phyloP scores from a whole-genome alignment of 2,113 vertebrate species.

The Catharus fuscescens region DNA sequence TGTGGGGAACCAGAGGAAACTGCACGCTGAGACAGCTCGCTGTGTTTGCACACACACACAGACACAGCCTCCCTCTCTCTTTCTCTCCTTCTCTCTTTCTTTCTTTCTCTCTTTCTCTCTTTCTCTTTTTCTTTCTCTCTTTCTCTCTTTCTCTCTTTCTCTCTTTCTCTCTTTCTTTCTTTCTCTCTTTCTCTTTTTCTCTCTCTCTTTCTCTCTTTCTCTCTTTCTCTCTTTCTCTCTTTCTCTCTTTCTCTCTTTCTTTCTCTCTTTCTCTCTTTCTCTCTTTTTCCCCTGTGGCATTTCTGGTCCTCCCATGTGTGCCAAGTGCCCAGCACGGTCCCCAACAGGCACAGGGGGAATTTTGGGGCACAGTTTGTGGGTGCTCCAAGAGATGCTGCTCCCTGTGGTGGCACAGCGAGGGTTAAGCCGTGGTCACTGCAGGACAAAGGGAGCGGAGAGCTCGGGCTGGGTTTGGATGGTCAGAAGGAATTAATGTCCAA shows the following conservation, averaged over 20 bases:
- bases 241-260: no score
- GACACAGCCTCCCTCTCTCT: no score
- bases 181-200: rapidly evolving
- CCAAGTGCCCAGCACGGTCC: background rate
- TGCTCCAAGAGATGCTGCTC: background rate
- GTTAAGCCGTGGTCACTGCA: background rate
- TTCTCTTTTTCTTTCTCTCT: no score
- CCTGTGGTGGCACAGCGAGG: background rate
- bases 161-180: no score
- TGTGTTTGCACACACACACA: background rate
- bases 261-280: no score
- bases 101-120: no score
- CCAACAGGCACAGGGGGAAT: rapidly evolving
- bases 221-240: no score
- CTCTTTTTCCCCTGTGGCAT: background rate
- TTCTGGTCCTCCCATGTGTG: rapidly evolving
- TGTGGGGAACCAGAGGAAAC: slow-evolving; percentile 2
- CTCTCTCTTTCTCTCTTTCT: no score
- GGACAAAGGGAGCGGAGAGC: background rate
- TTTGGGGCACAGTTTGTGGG: rapidly evolving
- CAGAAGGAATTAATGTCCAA: background rate
- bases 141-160: no score
- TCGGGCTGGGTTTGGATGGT: rapidly evolving
- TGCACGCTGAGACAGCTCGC: background rate
- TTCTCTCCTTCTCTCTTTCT: rapidly evolving